phyloP scores from a whole-genome alignment of 2,113 vertebrate species.

The Talpa occidentalis region DNA sequence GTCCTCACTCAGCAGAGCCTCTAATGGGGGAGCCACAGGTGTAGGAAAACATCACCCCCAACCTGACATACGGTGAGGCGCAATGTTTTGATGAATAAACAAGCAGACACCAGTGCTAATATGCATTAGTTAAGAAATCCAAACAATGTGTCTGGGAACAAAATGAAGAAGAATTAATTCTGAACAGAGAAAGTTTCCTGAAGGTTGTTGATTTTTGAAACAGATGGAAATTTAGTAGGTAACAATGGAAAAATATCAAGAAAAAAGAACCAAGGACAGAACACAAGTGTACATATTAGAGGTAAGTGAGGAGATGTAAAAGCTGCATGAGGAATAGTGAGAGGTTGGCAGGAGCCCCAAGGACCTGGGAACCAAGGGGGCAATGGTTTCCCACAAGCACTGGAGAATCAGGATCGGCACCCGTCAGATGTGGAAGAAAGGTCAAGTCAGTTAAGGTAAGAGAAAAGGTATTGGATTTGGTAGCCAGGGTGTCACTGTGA shows the following conservation, averaged over 20 bases:
- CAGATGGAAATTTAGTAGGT: not conserved
- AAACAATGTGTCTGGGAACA: not conserved
- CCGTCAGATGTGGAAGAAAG: not conserved
- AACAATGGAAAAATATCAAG: not conserved
- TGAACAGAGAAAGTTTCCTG: not conserved
- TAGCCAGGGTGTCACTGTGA: not conserved
- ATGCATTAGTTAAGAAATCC: not conserved
- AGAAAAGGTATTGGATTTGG: not conserved
- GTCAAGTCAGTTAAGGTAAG: not conserved
- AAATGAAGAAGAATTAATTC: not conserved
- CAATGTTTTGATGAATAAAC: not conserved
- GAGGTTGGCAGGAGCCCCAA: not conserved
- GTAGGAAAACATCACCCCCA: not conserved
- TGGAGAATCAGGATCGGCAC: not conserved
- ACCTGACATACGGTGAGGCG: not conserved
- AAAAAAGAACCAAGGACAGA: not conserved
- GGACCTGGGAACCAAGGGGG: too few relatives aligned
- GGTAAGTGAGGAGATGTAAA: not conserved
- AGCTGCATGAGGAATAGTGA: too few relatives aligned
- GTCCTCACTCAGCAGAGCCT: not conserved
- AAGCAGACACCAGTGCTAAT: not conserved
- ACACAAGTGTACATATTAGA: too few relatives aligned
- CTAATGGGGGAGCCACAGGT: fast-evolving
- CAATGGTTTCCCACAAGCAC: not conserved
- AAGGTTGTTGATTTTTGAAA: not conserved